Conservation (phyloP, 2,888 invertebrate genomes). For the Norana najaformis region DNA sequence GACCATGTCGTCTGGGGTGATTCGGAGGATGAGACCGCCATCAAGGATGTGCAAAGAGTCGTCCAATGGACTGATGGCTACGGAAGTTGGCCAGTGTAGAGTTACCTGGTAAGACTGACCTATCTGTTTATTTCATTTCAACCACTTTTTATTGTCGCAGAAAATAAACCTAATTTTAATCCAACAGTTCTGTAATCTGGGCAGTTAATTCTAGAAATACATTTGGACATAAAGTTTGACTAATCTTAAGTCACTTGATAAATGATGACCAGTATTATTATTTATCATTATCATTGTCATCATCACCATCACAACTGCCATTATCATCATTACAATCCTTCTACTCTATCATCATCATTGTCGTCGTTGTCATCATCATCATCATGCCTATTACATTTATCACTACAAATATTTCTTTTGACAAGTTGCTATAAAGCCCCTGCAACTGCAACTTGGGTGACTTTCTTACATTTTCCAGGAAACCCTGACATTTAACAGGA, state of each 20-base stretch:
- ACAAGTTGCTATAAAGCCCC: neutral
- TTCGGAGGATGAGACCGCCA: constrained; percentile 79
- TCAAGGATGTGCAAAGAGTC: constrained; percentile 94
- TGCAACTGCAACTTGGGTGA: neutral
- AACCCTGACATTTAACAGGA: neutral
- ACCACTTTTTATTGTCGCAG: neutral
- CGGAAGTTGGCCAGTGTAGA: constrained; percentile 93
- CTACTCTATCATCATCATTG: neutral
- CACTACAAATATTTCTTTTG: neutral
- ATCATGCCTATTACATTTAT: neutral
- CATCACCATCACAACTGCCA: neutral
- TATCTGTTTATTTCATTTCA: neutral
- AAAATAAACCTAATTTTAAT: neutral
- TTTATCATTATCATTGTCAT: neutral
- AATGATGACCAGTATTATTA: neutral
- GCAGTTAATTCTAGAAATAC: too few species aligned
- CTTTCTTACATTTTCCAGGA: neutral
- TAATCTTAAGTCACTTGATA: neutral
- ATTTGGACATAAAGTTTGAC: neutral
- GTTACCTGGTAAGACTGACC: constrained; percentile 70
- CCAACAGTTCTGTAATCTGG: too few species aligned
- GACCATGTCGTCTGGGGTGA: constrained; percentile 83
- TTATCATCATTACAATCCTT: neutral
- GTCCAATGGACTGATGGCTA: constrained; percentile 90
- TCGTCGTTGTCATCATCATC: neutral